Conservation (phyloP, 2,888 invertebrate species). For the Polietes domitor region DNA sequence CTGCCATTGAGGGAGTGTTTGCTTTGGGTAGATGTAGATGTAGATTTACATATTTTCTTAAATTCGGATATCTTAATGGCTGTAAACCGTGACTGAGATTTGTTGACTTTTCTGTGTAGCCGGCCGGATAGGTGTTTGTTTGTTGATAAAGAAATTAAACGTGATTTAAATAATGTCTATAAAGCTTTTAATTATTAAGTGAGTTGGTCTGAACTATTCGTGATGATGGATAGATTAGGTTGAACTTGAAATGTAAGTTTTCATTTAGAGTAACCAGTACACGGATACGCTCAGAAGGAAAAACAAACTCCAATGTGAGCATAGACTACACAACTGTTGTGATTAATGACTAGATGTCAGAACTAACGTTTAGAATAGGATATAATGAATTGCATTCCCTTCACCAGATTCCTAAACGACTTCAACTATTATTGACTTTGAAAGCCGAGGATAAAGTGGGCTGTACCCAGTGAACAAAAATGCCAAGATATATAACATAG, state of each 20-base stretch:
- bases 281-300: constrained; percentile 17
- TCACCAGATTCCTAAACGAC: no score
- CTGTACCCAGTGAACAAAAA: no score
- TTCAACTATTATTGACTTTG: no score
- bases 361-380: no score
- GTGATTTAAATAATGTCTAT: constrained; percentile 56
- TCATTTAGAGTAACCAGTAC: not conserved
- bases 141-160: constrained; percentile 49
- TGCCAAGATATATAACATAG: no score
- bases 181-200: not conserved
- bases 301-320: no score
- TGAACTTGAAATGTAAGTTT: constrained; percentile 22
- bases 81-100: not conserved
- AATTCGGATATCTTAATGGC: not conserved
- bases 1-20: constrained; percentile 54
- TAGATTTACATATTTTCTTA: constrained; percentile 5
- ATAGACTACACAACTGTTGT: no score
- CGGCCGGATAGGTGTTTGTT: constrained; percentile 31
- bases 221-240: not conserved
- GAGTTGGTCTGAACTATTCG: not conserved
- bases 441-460: no score
- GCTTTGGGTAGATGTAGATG: constrained; percentile 29
- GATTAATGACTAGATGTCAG: no score
- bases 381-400: no score
- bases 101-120: not conserved